Base-by-base conservation (phyloP, 1,140 invertebrate genomes). In the Proales similis region DNA sequence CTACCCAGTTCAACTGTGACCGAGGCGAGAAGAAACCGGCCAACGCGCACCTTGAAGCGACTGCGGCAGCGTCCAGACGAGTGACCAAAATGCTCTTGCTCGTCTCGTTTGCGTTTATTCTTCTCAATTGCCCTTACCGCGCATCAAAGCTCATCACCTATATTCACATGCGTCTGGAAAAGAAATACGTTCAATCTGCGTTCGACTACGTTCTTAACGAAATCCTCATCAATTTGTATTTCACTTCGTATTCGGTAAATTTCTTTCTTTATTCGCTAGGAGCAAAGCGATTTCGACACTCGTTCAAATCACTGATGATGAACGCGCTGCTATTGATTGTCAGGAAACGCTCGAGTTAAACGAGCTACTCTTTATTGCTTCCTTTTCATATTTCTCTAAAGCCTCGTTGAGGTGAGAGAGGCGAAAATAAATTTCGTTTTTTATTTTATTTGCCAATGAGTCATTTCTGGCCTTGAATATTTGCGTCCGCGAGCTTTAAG, bases 181-280 rank as follows among this genome's bases (percentile, higher is more conserved):
- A 61, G 14, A 61, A 43, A n/a, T 45, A 30, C 38, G 27, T 61
- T 29, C 33, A 57, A 29, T 57, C 51, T 19, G 30, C 29, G 27
- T 12, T 57, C 30, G 51, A 57, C 30, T 57, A 43, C 33, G 6
- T 57, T 19, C 29, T 57, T 20, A 57, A 57, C 45, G 57, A 61
- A 45, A 36, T 61, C 14, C 38, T 61, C 29, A 61, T 43, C 26
- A 43, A 61, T 61, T 39, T 61, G 5, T 61, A 61, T 33, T 61
- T 61, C 47, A 61, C 39, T 3, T 61, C 57, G 11, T 61, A 45
- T 45, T 61, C 39, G 22, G 39, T 61, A 14, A 61, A 61, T 45
- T 46, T 61, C 47, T 61, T 61, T 22, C 20, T 61, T 4, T 61
- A 61, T 32, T 61, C 57, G 14, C 38, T 61, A 20, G 45, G 57